These are phyloP conservation scores for Halictus ligatus DNA, from an alignment of 2,888 invertebrate species.

Conservation along the genomic window DNA sequence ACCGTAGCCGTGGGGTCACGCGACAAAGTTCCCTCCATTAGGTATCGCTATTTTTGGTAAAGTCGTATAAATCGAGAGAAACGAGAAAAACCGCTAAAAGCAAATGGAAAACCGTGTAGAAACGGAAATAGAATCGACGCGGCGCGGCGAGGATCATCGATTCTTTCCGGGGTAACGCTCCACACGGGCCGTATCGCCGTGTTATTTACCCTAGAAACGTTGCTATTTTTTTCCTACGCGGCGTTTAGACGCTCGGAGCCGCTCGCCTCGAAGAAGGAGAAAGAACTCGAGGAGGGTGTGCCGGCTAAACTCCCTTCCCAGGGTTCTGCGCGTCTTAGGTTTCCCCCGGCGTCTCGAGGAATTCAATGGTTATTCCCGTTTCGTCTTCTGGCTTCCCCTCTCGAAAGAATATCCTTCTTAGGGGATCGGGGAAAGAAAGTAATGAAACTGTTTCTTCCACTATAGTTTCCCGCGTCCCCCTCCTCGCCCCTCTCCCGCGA, in stretches of 20 bases:
- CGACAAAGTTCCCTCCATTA: constrained; percentile 37
- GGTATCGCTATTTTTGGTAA: constrained; percentile 55
- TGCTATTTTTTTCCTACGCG: constrained; percentile 56
- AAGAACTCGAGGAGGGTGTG: constrained; percentile 60
- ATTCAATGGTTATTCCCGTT: constrained; percentile 59
- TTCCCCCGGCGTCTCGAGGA: constrained; percentile 59
- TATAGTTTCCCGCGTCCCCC: constrained; percentile 16
- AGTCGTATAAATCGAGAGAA: constrained; percentile 25
- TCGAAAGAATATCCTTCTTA: constrained; percentile 50
- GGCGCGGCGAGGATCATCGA: constrained; percentile 12
- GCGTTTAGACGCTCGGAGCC: constrained; percentile 46
- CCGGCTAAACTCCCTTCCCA: constrained; percentile 51
- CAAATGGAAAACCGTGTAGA: constrained; percentile 14
- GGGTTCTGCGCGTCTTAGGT: constrained; percentile 57
- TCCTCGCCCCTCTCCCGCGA: background rate
- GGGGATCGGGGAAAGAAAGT: constrained; percentile 77
- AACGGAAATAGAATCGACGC: constrained; percentile 10
- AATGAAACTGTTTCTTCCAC: constrained; percentile 82
- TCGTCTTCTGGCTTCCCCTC: constrained; percentile 53
- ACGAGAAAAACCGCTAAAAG: background rate
- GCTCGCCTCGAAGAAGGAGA: constrained; percentile 14
- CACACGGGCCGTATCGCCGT: background rate
- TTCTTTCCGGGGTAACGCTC: constrained; percentile 13
- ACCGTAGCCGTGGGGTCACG: background rate
- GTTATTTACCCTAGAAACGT: constrained; percentile 36